Evolutionary conservation across 2,797 vertebrate species (phyloP), one percentile per base, ranked within the genome.

Genomic region (Pangasius larnaudii): DNA sequence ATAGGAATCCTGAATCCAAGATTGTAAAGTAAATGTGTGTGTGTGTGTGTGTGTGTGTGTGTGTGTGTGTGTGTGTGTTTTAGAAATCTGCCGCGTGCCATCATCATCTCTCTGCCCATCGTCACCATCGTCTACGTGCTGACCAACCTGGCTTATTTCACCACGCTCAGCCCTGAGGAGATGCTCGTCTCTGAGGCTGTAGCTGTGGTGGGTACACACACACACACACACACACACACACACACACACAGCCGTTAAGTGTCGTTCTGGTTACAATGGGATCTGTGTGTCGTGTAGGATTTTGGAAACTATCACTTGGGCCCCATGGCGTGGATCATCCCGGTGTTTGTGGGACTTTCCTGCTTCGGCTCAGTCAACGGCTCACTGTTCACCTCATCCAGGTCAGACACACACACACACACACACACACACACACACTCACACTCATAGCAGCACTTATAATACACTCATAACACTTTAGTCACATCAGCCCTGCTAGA

Each of bases 131-230:
- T 99, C 13, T 99, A 99, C 0, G 98, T 99, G 81, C 95, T 99
- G 81, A 99, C 98, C 51, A 99, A 99, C 95, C 89, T 99, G 95
- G 98, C 98, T 0, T 99, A 99, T 89, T 99, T 99, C 96, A 99
- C 98, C 65, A 99, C 98, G 0, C 95, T 99, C 39, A 93, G 95
- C 5, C 95, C 97, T 0, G 95, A 97, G 0, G 61, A 97, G 90
- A 98, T 99, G 98, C 93, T 99, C 83, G 30, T 0, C 0, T 98
- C 98, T 0, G 96, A 99, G 92, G 98, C 98, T 0, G 98, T 99
- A 87, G 98, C 98, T 0, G 98, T 99, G 97, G 98, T 97, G 89
- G 93, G 95, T 92, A 74, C 71, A 42, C 27, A 22, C 49, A 79
- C 53, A 53, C 80, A 61, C 39, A 81, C 56, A 74, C 42, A 56